Conservation (phyloP, 2,888 invertebrate genomes). For the Apomyelois bistriatella region DNA sequence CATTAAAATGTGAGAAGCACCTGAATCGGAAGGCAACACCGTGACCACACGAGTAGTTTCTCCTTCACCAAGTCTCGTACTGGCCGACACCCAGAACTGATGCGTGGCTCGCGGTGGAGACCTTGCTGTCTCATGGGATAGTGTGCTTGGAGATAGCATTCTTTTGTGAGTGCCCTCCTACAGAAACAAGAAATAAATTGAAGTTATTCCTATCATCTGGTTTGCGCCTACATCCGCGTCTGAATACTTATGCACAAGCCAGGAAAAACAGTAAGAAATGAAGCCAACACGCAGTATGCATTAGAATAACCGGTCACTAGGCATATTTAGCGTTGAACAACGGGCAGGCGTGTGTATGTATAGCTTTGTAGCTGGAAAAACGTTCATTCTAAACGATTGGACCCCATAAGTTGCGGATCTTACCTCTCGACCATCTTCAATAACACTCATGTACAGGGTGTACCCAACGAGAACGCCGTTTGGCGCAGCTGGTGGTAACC, state of each 20-base stretch:
- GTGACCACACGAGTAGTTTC: slow-evolving; percentile 88
- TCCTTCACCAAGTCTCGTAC: slow-evolving; percentile 91
- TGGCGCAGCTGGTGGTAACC: slow-evolving; percentile 91
- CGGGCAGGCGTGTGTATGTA: too few species aligned
- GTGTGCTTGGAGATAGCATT: slow-evolving; percentile 84
- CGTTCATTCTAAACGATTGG: too few species aligned
- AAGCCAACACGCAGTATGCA: too few species aligned
- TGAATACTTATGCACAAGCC: too few species aligned
- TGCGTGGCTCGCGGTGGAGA: slow-evolving; percentile 86
- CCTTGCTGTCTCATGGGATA: slow-evolving; percentile 85
- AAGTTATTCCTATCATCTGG: not conserved
- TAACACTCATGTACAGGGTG: slow-evolving; percentile 89
- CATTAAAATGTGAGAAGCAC: slow-evolving; percentile 32
- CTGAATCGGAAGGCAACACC: slow-evolving; percentile 86
- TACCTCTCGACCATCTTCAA: slow-evolving; percentile 87
- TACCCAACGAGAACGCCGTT: slow-evolving; percentile 92
- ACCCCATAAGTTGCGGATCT: not conserved
- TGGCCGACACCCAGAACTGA: slow-evolving; percentile 86
- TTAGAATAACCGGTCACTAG: too few species aligned
- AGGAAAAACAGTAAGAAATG: too few species aligned
- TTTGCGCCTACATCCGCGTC: too few species aligned
- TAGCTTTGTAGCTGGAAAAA: too few species aligned
- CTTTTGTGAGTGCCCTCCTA: slow-evolving; percentile 88
- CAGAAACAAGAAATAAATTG: slow-evolving; percentile 13
- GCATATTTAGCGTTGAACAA: too few species aligned